Base-by-base conservation (phyloP, 2,888 invertebrate genomes). In the Amiota communis region DNA sequence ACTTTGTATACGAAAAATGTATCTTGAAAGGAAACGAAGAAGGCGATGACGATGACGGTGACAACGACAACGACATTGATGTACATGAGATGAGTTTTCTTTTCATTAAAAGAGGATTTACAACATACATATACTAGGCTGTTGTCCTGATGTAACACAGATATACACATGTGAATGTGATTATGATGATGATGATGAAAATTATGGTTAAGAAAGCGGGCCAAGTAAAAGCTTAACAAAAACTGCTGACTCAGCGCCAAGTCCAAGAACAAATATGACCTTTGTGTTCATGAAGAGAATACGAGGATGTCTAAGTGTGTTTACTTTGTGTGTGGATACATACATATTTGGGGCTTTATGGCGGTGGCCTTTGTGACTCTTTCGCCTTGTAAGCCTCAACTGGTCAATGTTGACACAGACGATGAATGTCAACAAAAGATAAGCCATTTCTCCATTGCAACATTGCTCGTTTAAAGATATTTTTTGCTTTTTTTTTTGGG, bases 381-480 rank as follows among this genome's bases (percentile, higher is more conserved):
- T 20, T 59, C 17, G 15, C 51, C 13, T 20, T 13, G 20, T 48
- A 11, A 15, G 9, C 17, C 20, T 59, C 77, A 76, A 84, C 83
- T 82, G 86, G 86, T 85, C 83, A 86, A 85, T 84, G 86, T 86
- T 83, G 84, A 84, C 80, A 76, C 83, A 85, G 84, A 85, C 83
- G 86, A 48, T 68, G 67, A 82, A 83, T 83, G 86, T 85, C 86
- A 83, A 83, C 86, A 85, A 80, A 84, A 84, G 83, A 83, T 85
- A 83, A 85, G 83, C 86, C 83, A 83, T 85, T 85, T n/a, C 8
- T 36, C 8, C 36, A 36, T 36, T 36, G 6, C 36, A 36, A 2
- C 36, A 36, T 6, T 6, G 36, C 6, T 36, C 36, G 36, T 36
- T 36, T 6, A 6, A 36, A 6, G 36, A 6, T n/a, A n/a, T n/a